Conservation (phyloP, 2,797 vertebrate genomes). For the Ceryle rudis region DNA sequence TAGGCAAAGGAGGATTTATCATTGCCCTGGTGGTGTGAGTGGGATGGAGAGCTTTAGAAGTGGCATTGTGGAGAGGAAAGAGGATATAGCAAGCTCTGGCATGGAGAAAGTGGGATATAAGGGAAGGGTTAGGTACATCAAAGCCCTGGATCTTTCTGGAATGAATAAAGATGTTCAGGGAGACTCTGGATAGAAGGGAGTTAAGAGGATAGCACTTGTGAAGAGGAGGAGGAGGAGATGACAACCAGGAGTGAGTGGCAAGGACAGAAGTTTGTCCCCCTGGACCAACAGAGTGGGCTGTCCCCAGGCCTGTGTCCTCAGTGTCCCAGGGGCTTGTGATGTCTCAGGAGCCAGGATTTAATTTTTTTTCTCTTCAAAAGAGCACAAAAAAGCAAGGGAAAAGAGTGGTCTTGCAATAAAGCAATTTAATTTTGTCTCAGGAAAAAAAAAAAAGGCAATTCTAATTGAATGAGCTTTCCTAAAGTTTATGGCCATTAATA, state of each 20-base stretch:
- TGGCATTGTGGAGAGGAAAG: background rate
- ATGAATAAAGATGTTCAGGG: background rate
- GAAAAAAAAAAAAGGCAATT: background rate
- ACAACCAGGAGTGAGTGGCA: background rate
- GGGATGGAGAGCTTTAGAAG: background rate
- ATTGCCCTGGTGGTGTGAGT: background rate
- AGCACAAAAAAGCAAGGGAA: background rate
- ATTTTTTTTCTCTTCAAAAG: background rate
- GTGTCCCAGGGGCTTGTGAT: background rate
- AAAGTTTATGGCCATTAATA: slow-evolving; percentile 17
- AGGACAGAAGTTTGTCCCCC: background rate
- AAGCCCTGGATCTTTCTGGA: background rate
- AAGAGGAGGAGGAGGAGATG: background rate
- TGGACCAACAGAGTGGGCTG: rapidly evolving
- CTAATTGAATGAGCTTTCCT: slow-evolving; percentile 37
- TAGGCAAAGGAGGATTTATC: background rate
- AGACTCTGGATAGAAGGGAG: background rate
- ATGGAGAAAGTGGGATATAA: background rate
- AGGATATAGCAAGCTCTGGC: background rate
- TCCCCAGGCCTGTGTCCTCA: rapidly evolving
- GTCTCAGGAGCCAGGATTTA: background rate
- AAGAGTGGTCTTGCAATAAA: background rate
- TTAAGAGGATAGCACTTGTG: background rate
- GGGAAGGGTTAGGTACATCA: background rate
- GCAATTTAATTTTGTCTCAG: slow-evolving; percentile 23